These are phyloP conservation scores for Boulengeromyrus knoepffleri DNA, from an alignment of 2,113 vertebrate genomes.

Conservation along the genomic window DNA sequence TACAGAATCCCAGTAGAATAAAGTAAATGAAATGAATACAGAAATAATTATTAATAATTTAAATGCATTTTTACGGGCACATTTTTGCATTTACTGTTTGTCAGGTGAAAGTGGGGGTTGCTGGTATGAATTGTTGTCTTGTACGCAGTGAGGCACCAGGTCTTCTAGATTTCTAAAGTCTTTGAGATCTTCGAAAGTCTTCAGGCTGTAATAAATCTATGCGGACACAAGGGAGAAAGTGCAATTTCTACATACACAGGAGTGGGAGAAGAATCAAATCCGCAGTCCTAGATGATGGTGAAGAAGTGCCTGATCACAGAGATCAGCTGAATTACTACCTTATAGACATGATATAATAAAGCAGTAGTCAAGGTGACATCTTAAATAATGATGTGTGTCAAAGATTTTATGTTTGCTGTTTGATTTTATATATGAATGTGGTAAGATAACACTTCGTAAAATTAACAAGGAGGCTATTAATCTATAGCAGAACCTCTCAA, in stretches of 20 bases:
- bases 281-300: neutral
- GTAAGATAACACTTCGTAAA: too few relatives aligned
- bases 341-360: neutral
- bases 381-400: neutral
- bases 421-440: too few relatives aligned
- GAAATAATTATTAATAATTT: too few relatives aligned
- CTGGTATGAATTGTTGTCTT: too few relatives aligned
- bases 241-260: neutral
- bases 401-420: neutral
- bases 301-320: neutral
- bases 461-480: too few relatives aligned
- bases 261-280: neutral
- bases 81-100: too few relatives aligned
- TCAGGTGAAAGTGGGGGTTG: too few relatives aligned
- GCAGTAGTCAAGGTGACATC: neutral
- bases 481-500: too few relatives aligned
- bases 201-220: neutral
- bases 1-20: too few relatives aligned
- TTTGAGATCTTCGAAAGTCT: neutral
- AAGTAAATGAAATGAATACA: too few relatives aligned
- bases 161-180: neutral
- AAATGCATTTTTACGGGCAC: too few relatives aligned
- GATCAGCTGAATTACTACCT: neutral
- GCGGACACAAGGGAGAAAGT: neutral
- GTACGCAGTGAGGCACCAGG: neutral